These are phyloP conservation scores for Phenganax marumi DNA, from an alignment of 92 coral and sea anemone species.

Conservation along the genomic window DNA sequence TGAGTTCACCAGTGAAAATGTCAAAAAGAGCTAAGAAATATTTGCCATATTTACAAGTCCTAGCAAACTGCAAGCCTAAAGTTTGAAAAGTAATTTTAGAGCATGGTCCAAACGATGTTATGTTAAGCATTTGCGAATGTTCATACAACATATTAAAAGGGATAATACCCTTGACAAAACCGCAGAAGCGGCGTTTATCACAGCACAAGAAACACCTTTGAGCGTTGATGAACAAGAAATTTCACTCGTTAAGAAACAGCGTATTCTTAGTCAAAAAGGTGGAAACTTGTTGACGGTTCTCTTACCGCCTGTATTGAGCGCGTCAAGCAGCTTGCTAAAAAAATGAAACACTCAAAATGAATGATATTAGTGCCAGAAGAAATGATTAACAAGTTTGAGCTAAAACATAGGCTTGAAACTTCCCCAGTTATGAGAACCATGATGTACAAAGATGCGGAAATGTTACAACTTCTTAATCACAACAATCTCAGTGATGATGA, in stretches of 20 bases:
- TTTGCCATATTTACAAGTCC: conserved; percentile 15
- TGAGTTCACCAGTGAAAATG: background rate
- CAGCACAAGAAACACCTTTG: conserved; percentile 35
- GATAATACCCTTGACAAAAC: too few relatives aligned
- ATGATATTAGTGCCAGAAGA: conserved; percentile 26
- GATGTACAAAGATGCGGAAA: conserved; percentile 32
- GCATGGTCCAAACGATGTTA: conserved; percentile 37
- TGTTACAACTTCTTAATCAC: conserved; percentile 8
- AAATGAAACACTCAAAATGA: conserved; percentile 19
- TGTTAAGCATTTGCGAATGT: conserved; percentile 29
- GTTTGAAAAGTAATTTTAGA: too few relatives aligned
- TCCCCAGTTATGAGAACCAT: background rate
- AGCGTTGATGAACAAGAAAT: conserved; percentile 5
- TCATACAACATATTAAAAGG: too few relatives aligned
- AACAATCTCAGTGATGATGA: background rate
- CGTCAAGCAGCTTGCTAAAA: background rate
- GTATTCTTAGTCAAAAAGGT: too few relatives aligned
- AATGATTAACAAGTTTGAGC: conserved; percentile 21
- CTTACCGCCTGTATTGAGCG: too few relatives aligned
- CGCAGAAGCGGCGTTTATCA: conserved; percentile 13
- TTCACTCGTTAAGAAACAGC: conserved; percentile 4
- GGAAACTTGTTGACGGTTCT: too few relatives aligned
- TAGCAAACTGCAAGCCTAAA: conserved; percentile 45
- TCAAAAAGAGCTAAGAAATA: background rate
- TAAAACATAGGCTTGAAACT: conserved; percentile 18